A percentile compares a stretch with the other conserved stretches of the same genome.
These are phyloP conservation scores for Brachynemurus nebulosus DNA, from an alignment of 2,888 invertebrate genomes.

Conservation along the genomic window DNA sequence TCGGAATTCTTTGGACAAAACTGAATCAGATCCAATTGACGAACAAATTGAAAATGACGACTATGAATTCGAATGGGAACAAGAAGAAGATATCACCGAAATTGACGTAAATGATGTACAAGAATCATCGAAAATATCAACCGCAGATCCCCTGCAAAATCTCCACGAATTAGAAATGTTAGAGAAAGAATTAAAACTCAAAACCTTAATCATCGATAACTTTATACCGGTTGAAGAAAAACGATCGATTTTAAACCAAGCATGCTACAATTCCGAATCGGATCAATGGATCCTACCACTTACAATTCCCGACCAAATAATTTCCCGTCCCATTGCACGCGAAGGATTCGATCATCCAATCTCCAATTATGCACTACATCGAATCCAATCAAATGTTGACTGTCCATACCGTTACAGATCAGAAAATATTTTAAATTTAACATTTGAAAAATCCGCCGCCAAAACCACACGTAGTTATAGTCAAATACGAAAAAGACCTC, in stretches of 20 bases:
- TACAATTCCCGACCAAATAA: constrained; percentile 23
- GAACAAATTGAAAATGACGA: constrained; percentile 78
- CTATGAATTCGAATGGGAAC: constrained; percentile 75
- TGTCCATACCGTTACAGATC: constrained; percentile 5
- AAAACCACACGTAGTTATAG: too few relatives aligned
- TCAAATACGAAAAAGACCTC: too few relatives aligned
- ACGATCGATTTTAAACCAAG: constrained; percentile 54
- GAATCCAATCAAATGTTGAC: constrained; percentile 20
- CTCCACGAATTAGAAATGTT: constrained; percentile 84
- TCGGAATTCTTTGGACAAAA: constrained; percentile 88
- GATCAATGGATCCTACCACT: constrained; percentile 50
- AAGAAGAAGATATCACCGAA: constrained; percentile 66
- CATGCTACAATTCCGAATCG: constrained; percentile 68
- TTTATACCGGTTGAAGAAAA: constrained; percentile 78
- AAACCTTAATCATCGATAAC: constrained; percentile 76
- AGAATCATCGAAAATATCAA: too few relatives aligned
- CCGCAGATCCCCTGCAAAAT: constrained; percentile 84
- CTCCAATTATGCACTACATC: constrained; percentile 27
- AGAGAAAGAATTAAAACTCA: constrained; percentile 78
- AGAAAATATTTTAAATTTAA: constrained; percentile 52
- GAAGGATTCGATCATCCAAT: constrained; percentile 27
- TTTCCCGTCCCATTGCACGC: constrained; percentile 27
- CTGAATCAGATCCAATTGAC: constrained; percentile 85
- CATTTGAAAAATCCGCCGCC: constrained; percentile 57
- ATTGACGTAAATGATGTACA: constrained; percentile 88